Percentiles rank a stretch among this genome's conserved stretches.
Evolutionary conservation across 2,113 vertebrate species (phyloP).

Genomic region (Podilymbus podiceps): DNA sequence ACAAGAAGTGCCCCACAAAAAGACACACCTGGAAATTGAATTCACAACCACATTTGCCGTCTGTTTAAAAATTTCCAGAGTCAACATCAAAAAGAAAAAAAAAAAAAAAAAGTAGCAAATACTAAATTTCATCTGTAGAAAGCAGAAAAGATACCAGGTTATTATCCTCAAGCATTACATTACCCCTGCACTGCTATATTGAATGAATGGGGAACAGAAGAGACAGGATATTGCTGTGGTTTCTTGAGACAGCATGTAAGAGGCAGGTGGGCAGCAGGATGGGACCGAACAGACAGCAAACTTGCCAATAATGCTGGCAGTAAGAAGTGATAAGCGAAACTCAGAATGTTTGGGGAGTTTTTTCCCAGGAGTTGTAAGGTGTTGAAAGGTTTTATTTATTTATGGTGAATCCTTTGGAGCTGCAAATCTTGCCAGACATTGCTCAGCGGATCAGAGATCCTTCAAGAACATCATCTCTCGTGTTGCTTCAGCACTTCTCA

Average conservation of each 20-base stretch:
- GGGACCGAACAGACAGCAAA: not conserved
- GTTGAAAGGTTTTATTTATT: not conserved
- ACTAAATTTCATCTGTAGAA: not conserved
- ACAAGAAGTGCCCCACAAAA: not conserved
- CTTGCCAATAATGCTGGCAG: fast-evolving
- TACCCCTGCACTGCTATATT: not conserved
- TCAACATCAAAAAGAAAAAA: not conserved
- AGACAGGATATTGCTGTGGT: not conserved
- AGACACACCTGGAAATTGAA: not conserved
- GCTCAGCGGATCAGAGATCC: not conserved
- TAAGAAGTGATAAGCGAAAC: not conserved
- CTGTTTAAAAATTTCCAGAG: not conserved
- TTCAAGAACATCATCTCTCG: not conserved
- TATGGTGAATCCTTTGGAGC: not conserved
- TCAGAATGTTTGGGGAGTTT: not conserved
- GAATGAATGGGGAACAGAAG: not conserved
- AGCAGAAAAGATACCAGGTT: not conserved
- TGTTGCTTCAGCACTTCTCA: not conserved
- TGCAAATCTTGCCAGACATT: not conserved
- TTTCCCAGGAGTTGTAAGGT: not conserved
- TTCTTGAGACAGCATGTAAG: not conserved
- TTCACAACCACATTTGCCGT: not conserved
- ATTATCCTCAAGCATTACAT: not conserved
- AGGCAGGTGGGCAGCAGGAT: not conserved
- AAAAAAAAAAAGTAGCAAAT: not conserved